phyloP scores from a whole-genome alignment of 2,888 invertebrate species.

The Apamea sordens region DNA sequence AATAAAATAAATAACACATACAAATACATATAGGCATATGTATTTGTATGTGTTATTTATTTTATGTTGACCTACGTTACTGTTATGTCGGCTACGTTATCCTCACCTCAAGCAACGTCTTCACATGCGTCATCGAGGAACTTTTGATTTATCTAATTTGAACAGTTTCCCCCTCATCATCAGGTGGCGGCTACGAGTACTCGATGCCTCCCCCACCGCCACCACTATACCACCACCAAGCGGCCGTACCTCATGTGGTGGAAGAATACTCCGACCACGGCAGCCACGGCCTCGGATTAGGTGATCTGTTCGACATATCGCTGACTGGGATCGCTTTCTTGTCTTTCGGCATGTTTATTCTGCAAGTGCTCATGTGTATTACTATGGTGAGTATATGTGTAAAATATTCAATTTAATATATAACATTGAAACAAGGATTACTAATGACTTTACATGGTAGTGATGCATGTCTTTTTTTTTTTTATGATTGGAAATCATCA shows the following conservation, averaged over 20 bases:
- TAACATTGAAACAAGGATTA: background rate
- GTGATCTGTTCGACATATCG: conserved; percentile 94
- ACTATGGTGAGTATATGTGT: conserved; percentile 86
- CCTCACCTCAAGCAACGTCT: background rate
- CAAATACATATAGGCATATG: too few relatives aligned
- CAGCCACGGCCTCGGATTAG: conserved; percentile 91
- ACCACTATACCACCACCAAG: conserved; percentile 79
- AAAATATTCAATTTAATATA: background rate
- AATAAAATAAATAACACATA: background rate
- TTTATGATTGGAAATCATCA: too few relatives aligned
- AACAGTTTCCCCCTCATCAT: conserved; percentile 42
- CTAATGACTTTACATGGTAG: background rate
- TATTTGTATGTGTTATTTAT: too few relatives aligned
- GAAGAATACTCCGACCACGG: conserved; percentile 85
- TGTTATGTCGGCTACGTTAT: background rate
- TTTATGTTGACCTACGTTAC: too few relatives aligned
- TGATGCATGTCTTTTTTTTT: too few relatives aligned
- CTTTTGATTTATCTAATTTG: conserved; percentile 27
- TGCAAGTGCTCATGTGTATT: conserved; percentile 95
- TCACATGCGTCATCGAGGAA: background rate
- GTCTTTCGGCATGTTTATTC: conserved; percentile 94
- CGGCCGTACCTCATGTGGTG: conserved; percentile 72
- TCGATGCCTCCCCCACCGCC: conserved; percentile 87
- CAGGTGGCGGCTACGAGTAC: conserved; percentile 87
- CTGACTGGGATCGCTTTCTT: conserved; percentile 95